Base-by-base conservation (phyloP, 2,888 invertebrate genomes). In the Tetragnatha montana region DNA sequence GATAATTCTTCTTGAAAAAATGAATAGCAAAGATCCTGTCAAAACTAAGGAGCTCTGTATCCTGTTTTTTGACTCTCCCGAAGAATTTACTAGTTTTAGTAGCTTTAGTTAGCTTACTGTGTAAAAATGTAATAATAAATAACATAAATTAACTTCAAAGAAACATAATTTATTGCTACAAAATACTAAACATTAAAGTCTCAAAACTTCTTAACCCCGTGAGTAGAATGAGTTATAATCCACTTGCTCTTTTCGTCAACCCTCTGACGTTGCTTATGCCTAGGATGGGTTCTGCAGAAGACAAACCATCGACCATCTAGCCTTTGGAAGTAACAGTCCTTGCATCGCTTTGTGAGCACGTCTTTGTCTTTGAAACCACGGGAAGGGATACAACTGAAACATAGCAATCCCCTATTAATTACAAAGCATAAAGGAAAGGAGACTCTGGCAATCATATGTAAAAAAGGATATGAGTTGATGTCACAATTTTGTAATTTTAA, bases 231-330 rank as follows among this genome's bases (percentile, higher is more conserved):
- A 0, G 96, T 96, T 88, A 97, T 93, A 88, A 96, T 95, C 95
- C 96, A 96, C 21, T 96, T 96, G 91, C 95, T 95, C 14, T 95
- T 96, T 91, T 95, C 95, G 88, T 95, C 95, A 88, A 95, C 95
- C 94, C 96, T 96, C 19, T 95, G 94, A 95, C 96, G 96, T 94
- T 97, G 97, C 93, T 97, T 97, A 93, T 98, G 97, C 69, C 97
- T 95, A 35, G 96, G 96, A 93, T 95, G 95, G 50, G 95, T 95
- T 86, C 95, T 96, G 92, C 97, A 98, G 91, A 96, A 95, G 73
- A 96, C 95, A 93, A 95, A 96, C 92, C 95, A 93, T 89, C 96
- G 95, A 92, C 96, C 95, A 92, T 96, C 94, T 87, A 96, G 94
- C 74, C 95, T 94, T 14, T 96, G 96, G 92, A 96, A 95, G 92